A percentile compares a stretch with the other conserved stretches of the same genome.
phyloP scores from a whole-genome alignment of 2,888 invertebrate species.

The Agrotis segetum region DNA sequence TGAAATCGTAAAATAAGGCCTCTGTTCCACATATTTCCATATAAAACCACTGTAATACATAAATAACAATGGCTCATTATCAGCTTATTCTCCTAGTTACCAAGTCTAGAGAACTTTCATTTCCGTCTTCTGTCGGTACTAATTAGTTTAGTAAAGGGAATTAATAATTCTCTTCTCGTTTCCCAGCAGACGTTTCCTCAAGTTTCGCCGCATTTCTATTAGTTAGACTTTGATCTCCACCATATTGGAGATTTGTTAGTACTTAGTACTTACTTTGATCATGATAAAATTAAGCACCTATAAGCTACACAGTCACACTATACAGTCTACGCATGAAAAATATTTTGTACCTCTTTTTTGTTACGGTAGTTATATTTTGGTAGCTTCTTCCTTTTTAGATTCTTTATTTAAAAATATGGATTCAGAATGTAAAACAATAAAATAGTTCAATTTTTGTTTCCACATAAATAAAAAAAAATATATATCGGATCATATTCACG shows the following conservation, averaged over 20 bases:
- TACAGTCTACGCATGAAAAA: no score
- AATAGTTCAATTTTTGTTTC: no score
- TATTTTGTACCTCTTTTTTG: no score
- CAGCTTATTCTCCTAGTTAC: slow-evolving; percentile 2
- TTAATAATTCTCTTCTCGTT: slow-evolving; percentile 26
- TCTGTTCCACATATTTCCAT: no score
- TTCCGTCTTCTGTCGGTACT: not conserved
- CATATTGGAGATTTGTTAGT: not conserved
- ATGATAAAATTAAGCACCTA: no score
- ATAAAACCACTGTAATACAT: not conserved
- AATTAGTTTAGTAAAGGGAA: slow-evolving; percentile 35
- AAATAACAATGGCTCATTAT: not conserved
- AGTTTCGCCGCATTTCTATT: not conserved
- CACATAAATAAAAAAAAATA: no score
- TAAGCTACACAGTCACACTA: no score
- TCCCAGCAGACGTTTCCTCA: slow-evolving; percentile 16
- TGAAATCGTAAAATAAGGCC: no score
- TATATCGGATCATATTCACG: no score
- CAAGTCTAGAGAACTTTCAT: slow-evolving; percentile 13
- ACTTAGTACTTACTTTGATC: not conserved
- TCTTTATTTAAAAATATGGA: not conserved
- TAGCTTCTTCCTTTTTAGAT: no score
- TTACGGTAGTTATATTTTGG: no score
- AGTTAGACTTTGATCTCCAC: not conserved
- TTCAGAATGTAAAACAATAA: no score